Conservation (phyloP, 2,113 vertebrate genomes). For the Cygnus atratus region DNA sequence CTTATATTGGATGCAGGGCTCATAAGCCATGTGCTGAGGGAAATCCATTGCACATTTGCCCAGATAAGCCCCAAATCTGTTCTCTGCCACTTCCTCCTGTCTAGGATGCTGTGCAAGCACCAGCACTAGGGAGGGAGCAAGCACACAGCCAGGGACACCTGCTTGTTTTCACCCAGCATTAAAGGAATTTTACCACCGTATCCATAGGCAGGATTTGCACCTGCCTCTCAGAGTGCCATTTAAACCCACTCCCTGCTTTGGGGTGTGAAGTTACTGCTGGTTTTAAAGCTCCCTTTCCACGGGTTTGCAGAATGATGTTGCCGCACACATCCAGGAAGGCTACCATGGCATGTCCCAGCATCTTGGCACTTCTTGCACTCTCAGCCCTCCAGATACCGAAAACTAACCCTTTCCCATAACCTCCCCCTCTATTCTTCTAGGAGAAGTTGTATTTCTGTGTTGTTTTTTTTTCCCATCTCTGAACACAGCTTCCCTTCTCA, state of each 20-base stretch:
- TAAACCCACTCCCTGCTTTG: not conserved
- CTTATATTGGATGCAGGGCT: not conserved
- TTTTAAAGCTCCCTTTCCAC: not conserved
- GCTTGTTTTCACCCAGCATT: not conserved
- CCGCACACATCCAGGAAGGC: not conserved
- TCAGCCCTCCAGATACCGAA: not conserved
- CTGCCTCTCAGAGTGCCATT: rapidly evolving
- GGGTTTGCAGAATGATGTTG: not conserved
- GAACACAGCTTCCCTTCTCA: not conserved
- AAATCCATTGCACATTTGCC: not conserved
- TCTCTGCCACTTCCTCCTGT: not conserved
- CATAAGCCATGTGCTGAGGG: not conserved
- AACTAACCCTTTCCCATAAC: not conserved
- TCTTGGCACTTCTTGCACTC: not conserved
- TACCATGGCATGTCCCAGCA: rapidly evolving
- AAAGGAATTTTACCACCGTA: not conserved
- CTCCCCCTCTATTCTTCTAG: not conserved
- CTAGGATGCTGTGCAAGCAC: not conserved
- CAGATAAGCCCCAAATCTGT: not conserved
- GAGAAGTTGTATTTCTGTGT: not conserved
- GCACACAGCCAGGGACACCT: not conserved
- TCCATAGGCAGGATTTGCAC: not conserved
- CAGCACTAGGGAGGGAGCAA: not conserved
- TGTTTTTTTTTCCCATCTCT: not conserved
- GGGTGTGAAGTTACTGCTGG: not conserved